Base-by-base conservation (phyloP, 2,797 vertebrate genomes). In the Diglossa cyanea region DNA sequence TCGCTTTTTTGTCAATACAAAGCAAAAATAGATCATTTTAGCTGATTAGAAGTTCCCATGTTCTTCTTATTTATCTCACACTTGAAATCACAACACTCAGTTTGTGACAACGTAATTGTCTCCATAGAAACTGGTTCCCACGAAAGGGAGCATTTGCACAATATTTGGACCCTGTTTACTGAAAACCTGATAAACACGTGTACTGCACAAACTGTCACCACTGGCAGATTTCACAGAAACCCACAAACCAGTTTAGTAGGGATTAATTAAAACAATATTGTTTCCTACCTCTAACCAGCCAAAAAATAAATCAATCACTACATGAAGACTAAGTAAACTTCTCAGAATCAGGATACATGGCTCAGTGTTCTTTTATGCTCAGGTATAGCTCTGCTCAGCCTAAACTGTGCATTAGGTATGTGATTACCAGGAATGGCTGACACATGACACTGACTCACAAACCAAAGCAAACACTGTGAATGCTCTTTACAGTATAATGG, bases 151-250 rank as follows among this genome's bases (percentile, higher is more conserved):
- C 82, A 93, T 91, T 96, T 88, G 66, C 84, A 92, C 94, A 96
- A 96, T 95, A 95, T 96, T 95, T 95, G 87, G 93, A 83, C 87
- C 94, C 62, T 95, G 91, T 94, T 96, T 94, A 94, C 91, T 84
- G 79, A 94, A 97, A 97, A 91, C 62, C 83, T 86, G 62, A n/a
- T 92, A 94, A 96, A 88, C 11, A 42, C 4, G 0, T 42, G 71
- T 65, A 85, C 31, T 0, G 3, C 72, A 87, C 77, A 89, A 85
- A 91, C 81, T 94, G 90, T 89, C 91, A 94, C 62, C 70, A 31
- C 53, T 85, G 80, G 67, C 77, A 92, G 60, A 90, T 88, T 70
- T 86, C 90, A 57, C 2, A 86, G 85, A 94, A 86, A 82, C 20
- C 42, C 80, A 54, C 1, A 0, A 77, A 78, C 9, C 37, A 19